Conservation (phyloP, 1,140 invertebrate species). For the Hylyphantes graminicola region DNA sequence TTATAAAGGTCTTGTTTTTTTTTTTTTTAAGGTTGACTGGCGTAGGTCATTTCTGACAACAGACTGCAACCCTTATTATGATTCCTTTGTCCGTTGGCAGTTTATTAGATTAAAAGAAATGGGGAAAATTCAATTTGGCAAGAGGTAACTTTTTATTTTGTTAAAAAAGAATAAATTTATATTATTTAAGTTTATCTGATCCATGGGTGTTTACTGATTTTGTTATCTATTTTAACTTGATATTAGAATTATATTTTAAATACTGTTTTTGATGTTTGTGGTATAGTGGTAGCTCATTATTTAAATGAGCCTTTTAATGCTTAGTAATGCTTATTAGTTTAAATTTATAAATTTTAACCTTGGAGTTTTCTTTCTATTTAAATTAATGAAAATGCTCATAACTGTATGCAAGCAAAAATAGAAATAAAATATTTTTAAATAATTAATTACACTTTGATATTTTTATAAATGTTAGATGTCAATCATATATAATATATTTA, state of each 20-base stretch:
- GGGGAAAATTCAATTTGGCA: conserved; percentile 96
- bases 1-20: not conserved
- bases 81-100: conserved; percentile 98
- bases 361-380: too few relatives aligned
- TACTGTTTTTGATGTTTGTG: too few relatives aligned
- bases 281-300: too few relatives aligned
- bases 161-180: not conserved
- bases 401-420: too few relatives aligned
- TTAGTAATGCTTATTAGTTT: too few relatives aligned
- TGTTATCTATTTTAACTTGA: too few relatives aligned
- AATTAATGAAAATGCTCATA: too few relatives aligned
- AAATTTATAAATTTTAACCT: too few relatives aligned
- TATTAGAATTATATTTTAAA: too few relatives aligned
- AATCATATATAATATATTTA: conserved; percentile 30
- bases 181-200: not conserved
- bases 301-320: too few relatives aligned
- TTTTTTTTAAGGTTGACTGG: conserved; percentile 87
- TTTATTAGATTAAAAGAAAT: conserved; percentile 87
- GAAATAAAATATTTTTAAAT: not conserved
- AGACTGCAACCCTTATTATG: conserved; percentile 96
- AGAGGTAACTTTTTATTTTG: conserved; percentile 73
- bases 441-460: not conserved
- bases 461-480: not conserved
- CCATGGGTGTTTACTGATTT: too few relatives aligned
- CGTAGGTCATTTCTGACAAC: conserved; percentile 97